These are phyloP conservation scores for Unio pictorum DNA, from an alignment of 2,888 invertebrate genomes.

Conservation along the genomic window DNA sequence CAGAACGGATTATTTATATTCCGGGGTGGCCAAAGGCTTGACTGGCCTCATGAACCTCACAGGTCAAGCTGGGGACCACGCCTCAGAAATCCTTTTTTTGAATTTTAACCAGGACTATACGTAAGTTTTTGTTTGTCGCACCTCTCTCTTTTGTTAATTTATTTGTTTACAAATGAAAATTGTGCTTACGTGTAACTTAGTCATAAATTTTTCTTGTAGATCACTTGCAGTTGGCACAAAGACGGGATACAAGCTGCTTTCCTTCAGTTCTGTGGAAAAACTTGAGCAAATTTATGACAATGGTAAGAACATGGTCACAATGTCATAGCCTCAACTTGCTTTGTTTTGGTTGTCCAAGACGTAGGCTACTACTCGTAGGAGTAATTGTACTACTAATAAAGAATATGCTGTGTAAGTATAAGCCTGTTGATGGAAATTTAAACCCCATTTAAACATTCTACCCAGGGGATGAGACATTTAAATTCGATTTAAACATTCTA, in stretches of 20 bases:
- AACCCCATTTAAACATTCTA: no score
- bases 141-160: not conserved
- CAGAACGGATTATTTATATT: conserved; percentile 54
- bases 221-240: conserved; percentile 94
- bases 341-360: no score
- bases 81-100: conserved; percentile 86
- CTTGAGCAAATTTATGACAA: conserved; percentile 92
- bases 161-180: conserved; percentile 1
- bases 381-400: conserved; percentile 24
- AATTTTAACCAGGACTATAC: conserved; percentile 98
- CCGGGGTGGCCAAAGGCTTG: conserved; percentile 69
- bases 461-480: no score
- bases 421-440: no score
- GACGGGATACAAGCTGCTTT: conserved; percentile 90
- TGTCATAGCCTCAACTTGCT: no score
- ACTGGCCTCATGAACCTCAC: conserved; percentile 88
- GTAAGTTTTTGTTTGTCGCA: conserved; percentile 79
- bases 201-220: conserved; percentile 60
- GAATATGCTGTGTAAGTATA: conserved; percentile 12
- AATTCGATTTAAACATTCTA: no score
- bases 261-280: conserved; percentile 83
- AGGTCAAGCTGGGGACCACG: conserved; percentile 82
- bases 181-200: not conserved
- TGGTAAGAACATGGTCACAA: conserved; percentile 72
- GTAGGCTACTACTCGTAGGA: no score